Conservation (phyloP, 2,113 vertebrate genomes). For the Turnix velox region DNA sequence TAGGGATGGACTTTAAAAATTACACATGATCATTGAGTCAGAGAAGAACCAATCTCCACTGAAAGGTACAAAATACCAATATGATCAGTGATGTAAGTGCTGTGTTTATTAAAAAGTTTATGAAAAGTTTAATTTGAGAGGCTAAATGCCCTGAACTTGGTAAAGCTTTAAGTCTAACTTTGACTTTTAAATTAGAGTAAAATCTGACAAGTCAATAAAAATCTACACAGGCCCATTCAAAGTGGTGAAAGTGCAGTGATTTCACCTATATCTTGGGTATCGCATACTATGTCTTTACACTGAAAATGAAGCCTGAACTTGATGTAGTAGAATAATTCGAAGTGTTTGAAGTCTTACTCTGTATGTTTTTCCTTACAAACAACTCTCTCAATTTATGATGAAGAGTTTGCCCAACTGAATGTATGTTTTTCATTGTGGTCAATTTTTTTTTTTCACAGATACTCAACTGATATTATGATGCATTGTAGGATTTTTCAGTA, state of each 20-base stretch:
- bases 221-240: not conserved
- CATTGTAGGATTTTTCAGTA: not conserved
- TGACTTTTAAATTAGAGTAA: constrained; percentile 2
- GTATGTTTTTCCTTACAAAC: not conserved
- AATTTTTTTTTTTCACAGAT: not conserved
- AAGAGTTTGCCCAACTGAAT: not conserved
- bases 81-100: not conserved
- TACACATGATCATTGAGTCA: not conserved
- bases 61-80: not conserved
- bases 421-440: not conserved
- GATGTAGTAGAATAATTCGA: not conserved
- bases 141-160: not conserved
- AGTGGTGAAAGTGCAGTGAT: constrained; percentile 7
- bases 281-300: not conserved
- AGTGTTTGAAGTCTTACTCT: not conserved
- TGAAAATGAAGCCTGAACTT: not conserved
- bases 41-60: not conserved
- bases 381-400: not conserved
- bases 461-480: not conserved
- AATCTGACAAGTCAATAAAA: not conserved
- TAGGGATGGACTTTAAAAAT: not conserved
- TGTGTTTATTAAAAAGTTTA: too few relatives aligned
- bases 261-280: constrained; percentile 56
- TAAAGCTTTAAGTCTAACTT: not conserved
- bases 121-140: not conserved